Evolutionary conservation across 2,797 vertebrate genomes (phyloP).

Genomic region (Chlorospingus flavigularis): DNA sequence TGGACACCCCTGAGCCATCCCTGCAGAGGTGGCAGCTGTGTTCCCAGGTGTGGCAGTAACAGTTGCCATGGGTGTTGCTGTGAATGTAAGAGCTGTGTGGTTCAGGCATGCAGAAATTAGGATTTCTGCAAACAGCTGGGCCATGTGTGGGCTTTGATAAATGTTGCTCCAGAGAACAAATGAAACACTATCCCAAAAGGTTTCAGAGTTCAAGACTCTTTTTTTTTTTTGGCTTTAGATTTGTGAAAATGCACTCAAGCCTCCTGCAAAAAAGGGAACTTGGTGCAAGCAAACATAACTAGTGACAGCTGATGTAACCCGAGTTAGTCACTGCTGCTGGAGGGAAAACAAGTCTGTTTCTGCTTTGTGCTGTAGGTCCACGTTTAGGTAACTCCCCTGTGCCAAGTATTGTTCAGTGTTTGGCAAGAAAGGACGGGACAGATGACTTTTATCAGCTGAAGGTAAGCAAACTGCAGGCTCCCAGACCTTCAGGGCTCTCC

Average conservation of each 20-base stretch:
- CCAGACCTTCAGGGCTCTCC: background rate
- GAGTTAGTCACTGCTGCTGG: conserved; percentile 51
- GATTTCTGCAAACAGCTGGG: background rate
- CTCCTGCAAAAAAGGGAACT: background rate
- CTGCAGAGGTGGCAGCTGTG: background rate
- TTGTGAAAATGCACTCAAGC: background rate
- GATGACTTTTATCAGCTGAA: conserved; percentile 99
- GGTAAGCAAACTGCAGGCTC: conserved; percentile 78
- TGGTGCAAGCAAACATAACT: background rate
- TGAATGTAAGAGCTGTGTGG: background rate
- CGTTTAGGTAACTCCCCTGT: conserved; percentile 98
- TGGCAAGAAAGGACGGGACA: conserved; percentile 97
- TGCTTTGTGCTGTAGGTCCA: conserved; percentile 82
- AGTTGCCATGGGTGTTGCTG: conserved; percentile 2
- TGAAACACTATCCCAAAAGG: background rate
- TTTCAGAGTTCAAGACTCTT: background rate
- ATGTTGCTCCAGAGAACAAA: background rate
- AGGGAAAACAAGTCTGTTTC: conserved; percentile 55
- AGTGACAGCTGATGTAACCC: conserved; percentile 21
- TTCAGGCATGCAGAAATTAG: conserved; percentile 29
- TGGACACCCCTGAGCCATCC: background rate
- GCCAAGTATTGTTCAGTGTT: conserved; percentile 97
- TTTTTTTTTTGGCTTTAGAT: background rate
- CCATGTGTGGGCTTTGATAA: background rate
- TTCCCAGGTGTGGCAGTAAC: background rate